Conservation (phyloP, 2,797 vertebrate genomes). For the Xenopus petersii region DNA sequence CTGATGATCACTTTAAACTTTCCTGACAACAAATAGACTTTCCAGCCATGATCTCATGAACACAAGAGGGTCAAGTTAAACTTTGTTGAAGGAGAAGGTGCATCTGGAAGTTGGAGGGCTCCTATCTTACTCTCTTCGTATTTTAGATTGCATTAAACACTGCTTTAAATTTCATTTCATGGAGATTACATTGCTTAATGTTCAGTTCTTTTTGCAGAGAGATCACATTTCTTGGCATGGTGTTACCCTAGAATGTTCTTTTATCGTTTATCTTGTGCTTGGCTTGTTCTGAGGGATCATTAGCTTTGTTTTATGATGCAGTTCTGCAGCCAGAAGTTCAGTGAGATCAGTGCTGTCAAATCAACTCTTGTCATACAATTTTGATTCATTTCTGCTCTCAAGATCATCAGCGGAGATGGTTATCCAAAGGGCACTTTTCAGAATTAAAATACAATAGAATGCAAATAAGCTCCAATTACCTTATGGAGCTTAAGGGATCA, state of each 20-base stretch:
- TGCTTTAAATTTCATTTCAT: conserved; percentile 29
- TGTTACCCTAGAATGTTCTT: conserved; percentile 27
- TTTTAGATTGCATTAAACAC: background rate
- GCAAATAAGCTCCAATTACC: conserved; percentile 24
- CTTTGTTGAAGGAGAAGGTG: background rate
- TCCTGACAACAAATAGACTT: too few relatives aligned
- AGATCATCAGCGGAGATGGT: conserved; percentile 20
- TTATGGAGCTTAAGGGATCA: conserved; percentile 6
- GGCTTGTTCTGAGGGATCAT: conserved; percentile 32
- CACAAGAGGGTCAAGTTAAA: background rate
- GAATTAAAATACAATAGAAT: conserved; percentile 31
- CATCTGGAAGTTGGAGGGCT: background rate
- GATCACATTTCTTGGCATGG: conserved; percentile 30
- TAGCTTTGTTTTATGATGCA: conserved; percentile 37
- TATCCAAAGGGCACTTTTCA: conserved; percentile 29
- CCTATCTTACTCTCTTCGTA: background rate
- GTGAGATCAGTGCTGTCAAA: conserved; percentile 35
- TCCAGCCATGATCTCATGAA: background rate
- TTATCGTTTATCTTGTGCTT: conserved; percentile 43
- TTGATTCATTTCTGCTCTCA: conserved; percentile 24
- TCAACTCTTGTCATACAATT: conserved; percentile 33
- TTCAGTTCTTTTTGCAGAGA: conserved; percentile 18
- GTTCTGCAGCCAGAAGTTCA: conserved; percentile 37
- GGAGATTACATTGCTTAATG: conserved; percentile 36
- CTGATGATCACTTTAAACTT: too few relatives aligned